Evolutionary conservation across 2,797 vertebrate species (phyloP).

Genomic region (Peromyscus aztecus): DNA sequence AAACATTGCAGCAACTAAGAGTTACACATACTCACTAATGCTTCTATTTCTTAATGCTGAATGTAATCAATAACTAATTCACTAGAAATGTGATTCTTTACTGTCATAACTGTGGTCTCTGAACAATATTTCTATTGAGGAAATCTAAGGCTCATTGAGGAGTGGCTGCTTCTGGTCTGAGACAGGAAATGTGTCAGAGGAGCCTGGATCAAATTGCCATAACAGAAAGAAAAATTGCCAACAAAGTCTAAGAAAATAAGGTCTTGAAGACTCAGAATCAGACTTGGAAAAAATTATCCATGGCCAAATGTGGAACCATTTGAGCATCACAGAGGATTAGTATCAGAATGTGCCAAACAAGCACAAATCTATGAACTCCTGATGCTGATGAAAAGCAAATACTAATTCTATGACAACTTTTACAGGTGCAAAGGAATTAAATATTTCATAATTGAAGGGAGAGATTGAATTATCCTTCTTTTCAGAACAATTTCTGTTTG

Average conservation of each 20-base stretch:
- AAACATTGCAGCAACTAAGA: not conserved
- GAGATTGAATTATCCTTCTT: not conserved
- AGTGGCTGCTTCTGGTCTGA: not conserved
- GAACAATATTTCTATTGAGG: not conserved
- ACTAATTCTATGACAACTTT: not conserved
- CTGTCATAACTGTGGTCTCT: not conserved
- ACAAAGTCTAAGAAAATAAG: not conserved
- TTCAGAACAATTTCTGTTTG: not conserved
- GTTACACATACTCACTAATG: not conserved
- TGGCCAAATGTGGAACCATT: not conserved
- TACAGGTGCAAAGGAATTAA: not conserved
- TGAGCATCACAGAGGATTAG: not conserved
- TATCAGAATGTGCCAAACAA: not conserved
- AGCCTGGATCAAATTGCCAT: not conserved
- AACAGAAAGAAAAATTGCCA: conserved; percentile 17
- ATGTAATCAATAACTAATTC: not conserved
- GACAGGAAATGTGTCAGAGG: not conserved
- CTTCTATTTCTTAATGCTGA: not conserved
- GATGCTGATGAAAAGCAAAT: not conserved
- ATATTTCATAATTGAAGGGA: not conserved
- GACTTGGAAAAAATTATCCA: not conserved
- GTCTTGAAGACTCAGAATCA: not conserved
- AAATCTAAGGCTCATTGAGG: not conserved
- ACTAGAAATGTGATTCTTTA: not conserved
- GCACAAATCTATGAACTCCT: not conserved